Evolutionary conservation across 2,113 vertebrate species (phyloP), one percentile per base, ranked within the genome.

Genomic region (Antidorcas marsupialis): DNA sequence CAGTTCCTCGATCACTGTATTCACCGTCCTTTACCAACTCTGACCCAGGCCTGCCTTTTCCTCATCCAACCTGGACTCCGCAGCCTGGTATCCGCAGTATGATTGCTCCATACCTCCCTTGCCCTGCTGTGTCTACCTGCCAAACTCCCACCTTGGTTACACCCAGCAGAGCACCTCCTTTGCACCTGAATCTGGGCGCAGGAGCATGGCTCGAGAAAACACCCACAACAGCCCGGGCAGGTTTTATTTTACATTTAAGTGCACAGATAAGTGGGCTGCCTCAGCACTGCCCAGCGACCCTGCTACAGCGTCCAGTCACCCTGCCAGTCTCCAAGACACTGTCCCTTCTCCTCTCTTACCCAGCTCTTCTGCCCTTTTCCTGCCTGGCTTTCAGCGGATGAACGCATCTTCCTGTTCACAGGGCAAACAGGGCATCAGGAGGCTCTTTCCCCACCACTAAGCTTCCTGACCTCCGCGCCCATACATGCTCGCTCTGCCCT

Each of bases 231-330:
- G 52, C 25, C 59, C 2, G 5, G 50, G 36, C 23, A 28, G 62
- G 55, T 28, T 81, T 93, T 6, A 60, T 62, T 64, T 64, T 84
- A 21, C 17, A 10, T 3, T 25, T 7, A 53, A 21, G n/a, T 59
- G 33, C 33, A 3, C n/a, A 53, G 30, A 23, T 11, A 16, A 36
- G 39, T 4, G 15, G 71, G 10, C 28, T 25, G 25, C 27, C 89
- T 91, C 39, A 10, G 33, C 76, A 55, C 25, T 21, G 74, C 53
- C 74, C 36, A 36, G 2, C 4, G 6, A 25, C 10, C 23, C 30
- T 23, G 5, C 30, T 4, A 0, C 28, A 4, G 36, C 6, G 1
- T 19, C 7, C 17, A 0, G 52, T 43, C 27, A 16, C n/a, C 43
- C 36, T 62, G 57, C 67, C 50, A 2, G 64, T 43, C 50, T 52